phyloP scores from a whole-genome alignment of 1,140 invertebrate genomes.

The Pogonus chalceus region DNA sequence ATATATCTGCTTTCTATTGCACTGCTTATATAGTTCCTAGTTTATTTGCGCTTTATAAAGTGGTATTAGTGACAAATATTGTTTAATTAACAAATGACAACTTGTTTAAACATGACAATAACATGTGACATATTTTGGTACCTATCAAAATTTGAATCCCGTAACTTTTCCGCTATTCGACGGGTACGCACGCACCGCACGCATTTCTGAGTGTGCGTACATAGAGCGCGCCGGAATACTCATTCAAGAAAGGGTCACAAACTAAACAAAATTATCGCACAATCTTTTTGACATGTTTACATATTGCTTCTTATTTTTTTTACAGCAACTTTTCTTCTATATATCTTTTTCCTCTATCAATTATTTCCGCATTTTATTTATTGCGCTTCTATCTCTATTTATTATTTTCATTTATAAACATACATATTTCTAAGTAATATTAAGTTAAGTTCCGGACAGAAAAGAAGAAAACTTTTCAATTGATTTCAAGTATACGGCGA shows the following conservation, averaged over 20 bases:
- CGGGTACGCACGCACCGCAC: not conserved
- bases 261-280: not conserved
- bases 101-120: not conserved
- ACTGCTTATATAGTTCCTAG: not conserved
- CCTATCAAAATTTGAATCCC: not conserved
- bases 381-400: too few relatives aligned
- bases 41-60: not conserved
- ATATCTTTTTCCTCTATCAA: not conserved
- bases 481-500: not conserved
- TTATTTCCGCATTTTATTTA: too few relatives aligned
- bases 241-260: not conserved
- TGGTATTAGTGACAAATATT: not conserved
- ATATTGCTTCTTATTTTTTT: not conserved
- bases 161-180: not conserved
- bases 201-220: not conserved
- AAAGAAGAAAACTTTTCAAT: not conserved
- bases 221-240: not conserved
- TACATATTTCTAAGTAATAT: not conserved
- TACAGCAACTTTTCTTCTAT: not conserved
- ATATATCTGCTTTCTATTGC: conserved; percentile 6
- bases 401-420: too few relatives aligned
- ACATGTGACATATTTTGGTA: not conserved
- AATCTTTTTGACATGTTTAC: not conserved
- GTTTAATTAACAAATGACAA: not conserved
- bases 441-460: not conserved